Conservation (phyloP, 2,113 vertebrate genomes). For the Nerophis ophidion region DNA sequence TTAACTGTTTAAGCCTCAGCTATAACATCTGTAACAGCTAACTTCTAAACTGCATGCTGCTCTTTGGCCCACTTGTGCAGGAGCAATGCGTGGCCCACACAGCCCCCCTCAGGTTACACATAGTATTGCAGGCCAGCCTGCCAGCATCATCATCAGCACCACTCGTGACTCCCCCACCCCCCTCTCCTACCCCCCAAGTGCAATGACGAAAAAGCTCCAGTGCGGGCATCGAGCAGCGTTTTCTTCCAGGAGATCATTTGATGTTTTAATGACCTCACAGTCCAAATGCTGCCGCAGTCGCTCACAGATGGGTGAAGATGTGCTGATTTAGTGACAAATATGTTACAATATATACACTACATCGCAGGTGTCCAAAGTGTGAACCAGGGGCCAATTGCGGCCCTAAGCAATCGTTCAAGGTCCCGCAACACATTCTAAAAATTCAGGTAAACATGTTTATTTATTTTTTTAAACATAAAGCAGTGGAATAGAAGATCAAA, state of each 20-base stretch:
- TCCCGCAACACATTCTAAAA: no score
- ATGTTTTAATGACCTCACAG: neutral
- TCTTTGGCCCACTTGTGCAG: slow-evolving; percentile 38
- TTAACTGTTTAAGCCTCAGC: neutral
- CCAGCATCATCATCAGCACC: slow-evolving; percentile 37
- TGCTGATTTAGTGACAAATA: neutral
- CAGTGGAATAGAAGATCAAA: no score
- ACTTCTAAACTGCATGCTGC: slow-evolving; percentile 27
- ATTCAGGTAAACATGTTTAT: no score
- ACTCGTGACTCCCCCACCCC: slow-evolving; percentile 58
- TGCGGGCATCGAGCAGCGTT: neutral
- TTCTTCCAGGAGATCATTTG: neutral
- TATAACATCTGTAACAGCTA: slow-evolving; percentile 8
- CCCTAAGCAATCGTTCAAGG: no score
- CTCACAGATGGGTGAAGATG: neutral
- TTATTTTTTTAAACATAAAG: no score
- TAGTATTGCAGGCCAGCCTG: slow-evolving; percentile 28
- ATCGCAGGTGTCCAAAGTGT: no score
- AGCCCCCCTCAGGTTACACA: slow-evolving; percentile 45
- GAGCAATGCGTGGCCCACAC: slow-evolving; percentile 30
- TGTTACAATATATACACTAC: no score
- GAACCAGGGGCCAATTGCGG: no score
- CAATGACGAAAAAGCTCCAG: slow-evolving; percentile 54
- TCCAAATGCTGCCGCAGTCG: neutral
- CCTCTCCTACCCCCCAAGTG: no score